Percentiles rank a stretch among this genome's conserved stretches.
These are phyloP conservation scores for Pseudomyrmex flavicornis DNA, from an alignment of 1,140 invertebrate species.

Conservation along the genomic window DNA sequence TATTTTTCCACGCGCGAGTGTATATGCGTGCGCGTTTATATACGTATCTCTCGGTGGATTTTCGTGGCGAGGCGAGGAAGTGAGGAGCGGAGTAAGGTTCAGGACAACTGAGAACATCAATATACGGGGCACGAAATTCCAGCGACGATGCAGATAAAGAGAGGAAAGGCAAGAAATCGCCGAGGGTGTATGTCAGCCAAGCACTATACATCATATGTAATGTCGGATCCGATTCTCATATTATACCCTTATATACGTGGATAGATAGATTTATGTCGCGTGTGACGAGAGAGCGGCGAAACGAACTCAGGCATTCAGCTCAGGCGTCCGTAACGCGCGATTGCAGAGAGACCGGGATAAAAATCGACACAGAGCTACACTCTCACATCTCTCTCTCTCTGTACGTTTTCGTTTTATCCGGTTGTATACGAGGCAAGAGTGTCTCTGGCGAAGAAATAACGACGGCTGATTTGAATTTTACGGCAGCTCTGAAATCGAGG, in stretches of 20 bases:
- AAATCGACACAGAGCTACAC: slow-evolving; percentile 43
- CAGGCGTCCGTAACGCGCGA: not conserved
- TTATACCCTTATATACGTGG: slow-evolving; percentile 77
- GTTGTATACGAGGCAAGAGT: slow-evolving; percentile 1
- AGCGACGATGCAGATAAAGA: slow-evolving; percentile 32
- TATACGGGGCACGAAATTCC: slow-evolving; percentile 84
- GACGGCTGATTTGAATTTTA: slow-evolving; percentile 83
- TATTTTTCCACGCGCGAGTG: slow-evolving; percentile 35
- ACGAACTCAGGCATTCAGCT: slow-evolving; percentile 59
- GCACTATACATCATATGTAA: slow-evolving; percentile 84
- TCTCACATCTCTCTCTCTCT: too few relatives aligned
- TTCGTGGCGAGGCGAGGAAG: too few relatives aligned
- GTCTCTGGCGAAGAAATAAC: slow-evolving; percentile 64
- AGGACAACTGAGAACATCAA: slow-evolving; percentile 79
- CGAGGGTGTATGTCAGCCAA: slow-evolving; percentile 79
- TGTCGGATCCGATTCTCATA: slow-evolving; percentile 84
- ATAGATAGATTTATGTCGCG: slow-evolving; percentile 71
- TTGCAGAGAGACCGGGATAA: slow-evolving; percentile 38
- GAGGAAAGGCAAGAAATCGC: slow-evolving; percentile 66
- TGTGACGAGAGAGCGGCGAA: slow-evolving; percentile 44
- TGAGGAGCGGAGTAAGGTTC: slow-evolving; percentile 18
- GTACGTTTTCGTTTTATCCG: too few relatives aligned
- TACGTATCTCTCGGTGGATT: slow-evolving; percentile 34
- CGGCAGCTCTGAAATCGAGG: slow-evolving; percentile 70
- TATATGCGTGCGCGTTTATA: slow-evolving; percentile 49